These are phyloP conservation scores for Albula glossodonta DNA, from an alignment of 2,113 vertebrate genomes.

Conservation along the genomic window DNA sequence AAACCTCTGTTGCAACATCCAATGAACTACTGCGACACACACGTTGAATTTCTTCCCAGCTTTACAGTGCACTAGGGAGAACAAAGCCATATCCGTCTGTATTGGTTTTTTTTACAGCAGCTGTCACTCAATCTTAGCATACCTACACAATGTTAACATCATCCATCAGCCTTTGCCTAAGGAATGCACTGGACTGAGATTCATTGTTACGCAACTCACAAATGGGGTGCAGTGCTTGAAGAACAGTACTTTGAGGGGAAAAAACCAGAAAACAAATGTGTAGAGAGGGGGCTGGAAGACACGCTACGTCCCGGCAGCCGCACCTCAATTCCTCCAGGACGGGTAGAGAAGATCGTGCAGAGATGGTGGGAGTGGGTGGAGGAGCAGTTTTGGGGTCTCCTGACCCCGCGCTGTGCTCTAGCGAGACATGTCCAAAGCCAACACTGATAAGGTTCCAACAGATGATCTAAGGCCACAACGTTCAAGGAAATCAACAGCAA, in stretches of 20 bases:
- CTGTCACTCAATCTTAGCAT: neutral
- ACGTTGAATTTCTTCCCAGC: neutral
- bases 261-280: neutral
- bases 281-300: slow-evolving; percentile 10
- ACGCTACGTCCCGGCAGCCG: neutral
- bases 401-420: neutral
- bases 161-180: neutral
- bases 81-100: neutral
- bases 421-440: slow-evolving; percentile 15
- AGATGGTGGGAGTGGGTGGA: neutral
- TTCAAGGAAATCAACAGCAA: slow-evolving; percentile 37
- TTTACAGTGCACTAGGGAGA: neutral
- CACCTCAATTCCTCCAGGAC: neutral
- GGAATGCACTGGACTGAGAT: neutral
- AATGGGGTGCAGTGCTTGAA: neutral
- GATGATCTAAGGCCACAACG: slow-evolving; percentile 73
- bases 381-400: neutral
- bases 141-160: neutral
- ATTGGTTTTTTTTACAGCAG: too few relatives aligned
- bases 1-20: neutral
- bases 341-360: neutral
- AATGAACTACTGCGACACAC: neutral
- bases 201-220: neutral
- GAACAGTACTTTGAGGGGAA: neutral
- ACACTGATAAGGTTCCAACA: slow-evolving; percentile 46